Conservation (phyloP, 1,140 invertebrate species). For the Acromyrmex echinatior region DNA sequence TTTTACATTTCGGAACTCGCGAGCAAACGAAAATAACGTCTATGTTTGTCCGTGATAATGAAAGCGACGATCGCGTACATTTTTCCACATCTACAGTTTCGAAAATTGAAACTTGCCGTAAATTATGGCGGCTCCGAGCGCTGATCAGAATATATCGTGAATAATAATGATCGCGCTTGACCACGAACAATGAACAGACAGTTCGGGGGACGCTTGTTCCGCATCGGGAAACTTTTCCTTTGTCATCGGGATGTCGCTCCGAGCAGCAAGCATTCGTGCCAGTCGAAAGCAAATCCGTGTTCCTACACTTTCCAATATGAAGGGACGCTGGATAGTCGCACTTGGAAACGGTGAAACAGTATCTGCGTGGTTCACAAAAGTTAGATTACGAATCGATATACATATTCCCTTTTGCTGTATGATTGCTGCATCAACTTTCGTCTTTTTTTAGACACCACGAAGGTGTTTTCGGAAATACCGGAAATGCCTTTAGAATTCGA, state of each 20-base stretch:
- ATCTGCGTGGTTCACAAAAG: conserved; percentile 43
- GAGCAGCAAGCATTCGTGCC: conserved; percentile 33
- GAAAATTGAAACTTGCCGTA: conserved; percentile 25
- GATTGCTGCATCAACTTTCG: neutral
- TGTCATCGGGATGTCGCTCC: conserved; percentile 55
- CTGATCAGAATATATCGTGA: conserved; percentile 22
- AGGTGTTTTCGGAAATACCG: neutral
- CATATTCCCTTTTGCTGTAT: neutral
- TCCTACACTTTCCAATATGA: conserved; percentile 60
- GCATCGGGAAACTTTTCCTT: conserved; percentile 61
- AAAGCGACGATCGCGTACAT: conserved; percentile 37
- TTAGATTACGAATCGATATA: conserved; percentile 43
- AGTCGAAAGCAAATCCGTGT: conserved; percentile 65
- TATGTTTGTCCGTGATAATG: conserved; percentile 31
- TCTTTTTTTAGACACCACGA: neutral
- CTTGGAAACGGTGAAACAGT: conserved; percentile 43
- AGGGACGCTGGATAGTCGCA: conserved; percentile 27
- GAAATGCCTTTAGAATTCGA: neutral
- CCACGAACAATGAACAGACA: conserved; percentile 31
- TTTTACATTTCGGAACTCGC: conserved; percentile 20
- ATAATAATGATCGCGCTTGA: conserved; percentile 43
- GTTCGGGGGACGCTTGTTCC: conserved; percentile 35
- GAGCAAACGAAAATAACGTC: conserved; percentile 23
- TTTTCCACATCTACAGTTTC: neutral
- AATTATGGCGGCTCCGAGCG: conserved; percentile 25